These are phyloP conservation scores for Sphaerophoria rueppellii DNA, from an alignment of 2,888 invertebrate genomes.

Conservation along the genomic window DNA sequence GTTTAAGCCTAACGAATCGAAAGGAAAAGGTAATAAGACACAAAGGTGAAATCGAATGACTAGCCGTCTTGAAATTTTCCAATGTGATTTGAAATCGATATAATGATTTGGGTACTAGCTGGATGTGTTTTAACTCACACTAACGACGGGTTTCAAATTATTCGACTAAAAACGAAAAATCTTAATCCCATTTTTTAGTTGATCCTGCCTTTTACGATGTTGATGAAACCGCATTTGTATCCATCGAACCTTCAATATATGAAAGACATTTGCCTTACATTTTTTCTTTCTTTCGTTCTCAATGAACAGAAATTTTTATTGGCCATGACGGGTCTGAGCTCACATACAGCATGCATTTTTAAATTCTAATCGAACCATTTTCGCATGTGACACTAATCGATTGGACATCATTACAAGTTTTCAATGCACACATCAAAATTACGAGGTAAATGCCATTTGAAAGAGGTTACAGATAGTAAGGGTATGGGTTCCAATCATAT, in stretches of 20 bases:
- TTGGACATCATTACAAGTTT: slow-evolving; percentile 52
- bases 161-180: slow-evolving; percentile 23
- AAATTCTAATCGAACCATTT: slow-evolving; percentile 57
- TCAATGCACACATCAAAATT: slow-evolving; percentile 36
- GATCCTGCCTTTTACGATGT: neutral
- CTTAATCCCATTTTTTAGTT: neutral
- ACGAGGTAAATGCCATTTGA: neutral
- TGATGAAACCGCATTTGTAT: slow-evolving; percentile 29
- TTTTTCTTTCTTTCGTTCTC: neutral
- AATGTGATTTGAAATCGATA: neutral
- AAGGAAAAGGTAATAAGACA: neutral
- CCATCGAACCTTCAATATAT: no score
- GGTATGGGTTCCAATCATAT: neutral
- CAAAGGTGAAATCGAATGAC: neutral
- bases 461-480: slow-evolving; percentile 3
- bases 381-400: slow-evolving; percentile 56
- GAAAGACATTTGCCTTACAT: neutral
- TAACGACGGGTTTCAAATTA: slow-evolving; percentile 18
- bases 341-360: slow-evolving; percentile 49
- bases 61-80: neutral
- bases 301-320: slow-evolving; percentile 35
- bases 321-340: slow-evolving; percentile 30
- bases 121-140: slow-evolving; percentile 8
- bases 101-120: neutral
- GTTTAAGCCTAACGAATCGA: slow-evolving; percentile 13